These are phyloP conservation scores for Galbula dea DNA, from an alignment of 2,113 vertebrate genomes.

Conservation along the genomic window DNA sequence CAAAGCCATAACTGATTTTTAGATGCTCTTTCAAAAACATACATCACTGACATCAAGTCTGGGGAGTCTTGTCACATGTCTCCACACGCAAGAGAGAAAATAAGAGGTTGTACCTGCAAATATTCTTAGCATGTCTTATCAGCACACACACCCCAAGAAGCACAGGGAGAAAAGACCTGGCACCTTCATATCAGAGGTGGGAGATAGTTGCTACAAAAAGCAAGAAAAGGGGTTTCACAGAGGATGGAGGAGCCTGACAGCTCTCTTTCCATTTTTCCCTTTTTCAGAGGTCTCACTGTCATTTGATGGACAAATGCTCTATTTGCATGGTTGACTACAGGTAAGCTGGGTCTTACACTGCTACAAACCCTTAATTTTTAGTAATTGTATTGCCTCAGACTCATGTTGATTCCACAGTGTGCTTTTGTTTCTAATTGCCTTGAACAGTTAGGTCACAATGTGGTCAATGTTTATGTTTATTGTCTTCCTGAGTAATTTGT, in stretches of 20 bases:
- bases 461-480: slow-evolving; percentile 3
- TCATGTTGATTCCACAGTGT: not conserved
- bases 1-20: not conserved
- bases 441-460: not conserved
- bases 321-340: not conserved
- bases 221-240: not conserved
- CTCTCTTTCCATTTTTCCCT: not conserved
- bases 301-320: not conserved
- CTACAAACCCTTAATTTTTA: not conserved
- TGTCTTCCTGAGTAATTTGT: not conserved
- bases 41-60: not conserved
- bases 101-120: not conserved
- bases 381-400: not conserved
- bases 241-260: not conserved
- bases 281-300: not conserved
- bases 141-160: not conserved
- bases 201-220: not conserved
- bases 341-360: not conserved
- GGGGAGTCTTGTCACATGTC: not conserved
- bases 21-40: not conserved
- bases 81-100: not conserved
- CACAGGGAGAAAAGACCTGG: not conserved
- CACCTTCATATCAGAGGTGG: not conserved
- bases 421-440: not conserved
- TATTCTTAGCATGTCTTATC: not conserved